A percentile compares a stretch with the other conserved stretches of the same genome.
phyloP scores from a whole-genome alignment of 2,888 invertebrate genomes.

The Drosophila acutilabella region DNA sequence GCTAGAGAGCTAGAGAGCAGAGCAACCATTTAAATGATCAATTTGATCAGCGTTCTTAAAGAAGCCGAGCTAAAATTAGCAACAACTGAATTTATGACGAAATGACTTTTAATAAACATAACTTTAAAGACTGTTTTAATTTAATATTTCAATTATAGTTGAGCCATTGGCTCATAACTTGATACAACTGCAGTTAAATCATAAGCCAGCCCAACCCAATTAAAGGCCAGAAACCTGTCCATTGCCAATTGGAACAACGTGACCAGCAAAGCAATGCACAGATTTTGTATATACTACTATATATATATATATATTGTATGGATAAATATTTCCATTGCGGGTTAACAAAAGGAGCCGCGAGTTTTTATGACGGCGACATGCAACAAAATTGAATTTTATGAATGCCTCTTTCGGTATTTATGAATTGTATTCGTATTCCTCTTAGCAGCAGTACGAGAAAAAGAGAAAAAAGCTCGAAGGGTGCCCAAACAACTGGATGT shows the following conservation, averaged over 20 bases:
- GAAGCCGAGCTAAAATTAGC: neutral
- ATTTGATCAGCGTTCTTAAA: neutral
- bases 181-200: slow-evolving; percentile 65
- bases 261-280: slow-evolving; percentile 78
- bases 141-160: slow-evolving; percentile 21
- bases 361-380: slow-evolving; percentile 79
- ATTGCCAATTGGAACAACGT: slow-evolving; percentile 64
- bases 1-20: slow-evolving; percentile 15
- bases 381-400: slow-evolving; percentile 81
- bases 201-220: slow-evolving; percentile 51
- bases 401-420: slow-evolving; percentile 68
- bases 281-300: slow-evolving; percentile 66
- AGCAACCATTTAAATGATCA: neutral
- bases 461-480: slow-evolving; percentile 60
- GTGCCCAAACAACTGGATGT: slow-evolving; percentile 63
- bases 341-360: slow-evolving; percentile 75
- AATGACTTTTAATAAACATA: neutral
- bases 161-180: slow-evolving; percentile 5
- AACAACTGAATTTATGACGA: neutral
- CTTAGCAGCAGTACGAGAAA: slow-evolving; percentile 26
- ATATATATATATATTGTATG: neutral
- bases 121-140: slow-evolving; percentile 14
- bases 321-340: slow-evolving; percentile 55
- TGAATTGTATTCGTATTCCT: slow-evolving; percentile 66
- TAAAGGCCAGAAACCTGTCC: slow-evolving; percentile 56